Base-by-base conservation (phyloP, 2,888 invertebrate species). In the Lepidochitona cinerea region DNA sequence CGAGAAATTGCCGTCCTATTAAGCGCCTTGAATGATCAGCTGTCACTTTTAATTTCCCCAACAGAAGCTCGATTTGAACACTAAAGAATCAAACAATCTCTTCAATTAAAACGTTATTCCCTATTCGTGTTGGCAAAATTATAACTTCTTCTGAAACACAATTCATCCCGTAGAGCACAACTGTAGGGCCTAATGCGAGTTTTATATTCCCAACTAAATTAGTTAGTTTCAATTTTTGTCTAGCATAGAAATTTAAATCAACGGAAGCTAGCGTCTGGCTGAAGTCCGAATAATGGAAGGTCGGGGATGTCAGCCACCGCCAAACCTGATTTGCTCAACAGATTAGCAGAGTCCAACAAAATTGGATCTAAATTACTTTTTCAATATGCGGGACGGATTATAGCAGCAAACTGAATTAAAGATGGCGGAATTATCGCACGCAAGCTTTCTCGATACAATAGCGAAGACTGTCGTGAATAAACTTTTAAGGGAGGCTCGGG, bases 171-270 rank as follows among this genome's bases (percentile, higher is more conserved):
- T 59, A 29, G 23, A 29, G 14, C 9, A 29, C 3, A 14, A 32
- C 29, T 59, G 59, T 12, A 23, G 23, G 59, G 26, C 18, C 29
- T 59, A 59, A 59, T 59, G 29, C 23, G 23, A 59, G 59, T 59
- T 59, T 59, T 59, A 59, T 59, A 59, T 32, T 23, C 59, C 29
- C 26, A 29, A 59, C 59, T 59, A 59, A 59, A 59, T 59, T 59
- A 59, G 59, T 59, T 59, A 59, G 59, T 59, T 59, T 59, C 59
- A 59, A 59, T 59, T 59, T 59, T 59, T 59, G 59, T 59, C 7
- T 29, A 14, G 59, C 32, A 59, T 29, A 59, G 59, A 59, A 59
- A 59, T 59, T 59, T 26, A 26, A 59, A 59, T 59, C 59, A 59
- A 26, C 59, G 29, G 26, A 59, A 29, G 29, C 29, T 29, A 26